Evolutionary conservation across 92 coral and sea anemone species (phyloP), one percentile per base, ranked within the genome.

Genomic region (Epizoanthus rinbou): DNA sequence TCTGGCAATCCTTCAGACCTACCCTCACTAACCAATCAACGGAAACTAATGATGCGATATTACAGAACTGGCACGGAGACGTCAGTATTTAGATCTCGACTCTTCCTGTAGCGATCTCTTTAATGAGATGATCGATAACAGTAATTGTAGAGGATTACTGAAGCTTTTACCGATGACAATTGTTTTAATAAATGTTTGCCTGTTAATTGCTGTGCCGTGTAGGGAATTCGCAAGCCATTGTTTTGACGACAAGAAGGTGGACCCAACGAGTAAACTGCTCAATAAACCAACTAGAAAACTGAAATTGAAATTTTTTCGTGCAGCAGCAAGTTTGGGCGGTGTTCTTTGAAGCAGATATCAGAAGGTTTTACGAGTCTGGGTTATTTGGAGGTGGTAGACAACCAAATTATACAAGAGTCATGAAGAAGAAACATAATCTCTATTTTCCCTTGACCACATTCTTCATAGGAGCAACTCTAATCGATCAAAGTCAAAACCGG

Each of bases 81-180:
- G 82, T 78, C 82, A 76, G 82, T 60, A 31, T 60, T 76, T 60
- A 41, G 54, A 60, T 56, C 69, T 41, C 70, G 50, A 78, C 69
- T 78, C 82, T 78, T 78, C 82, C 82, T 78, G 71, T 78, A 78
- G 82, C 71, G 43, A 78, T 57, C 65, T 17, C 50, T 62, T 57
- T 78, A 78, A 78, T 78, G 82, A 78, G 82, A 78, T 78, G 82
- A 78, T 78, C 82, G 82, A 78, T 78, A 78, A 78, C 82, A 62
- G 82, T 78, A 78, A 78, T 78, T 78, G 82, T 78, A 78, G 82
- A 78, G 82, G 82, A 78, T 78, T 78, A 78, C 53, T 6, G 58
- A 11, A 60, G 82, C 82, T 78, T 78, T 78, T 63, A 45, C 82
- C 64, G 82, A 78, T 78, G 82, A 78, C 82, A 78, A 78, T 78